phyloP scores from a whole-genome alignment of 2,113 vertebrate genomes.

The Mustelus asterias region DNA sequence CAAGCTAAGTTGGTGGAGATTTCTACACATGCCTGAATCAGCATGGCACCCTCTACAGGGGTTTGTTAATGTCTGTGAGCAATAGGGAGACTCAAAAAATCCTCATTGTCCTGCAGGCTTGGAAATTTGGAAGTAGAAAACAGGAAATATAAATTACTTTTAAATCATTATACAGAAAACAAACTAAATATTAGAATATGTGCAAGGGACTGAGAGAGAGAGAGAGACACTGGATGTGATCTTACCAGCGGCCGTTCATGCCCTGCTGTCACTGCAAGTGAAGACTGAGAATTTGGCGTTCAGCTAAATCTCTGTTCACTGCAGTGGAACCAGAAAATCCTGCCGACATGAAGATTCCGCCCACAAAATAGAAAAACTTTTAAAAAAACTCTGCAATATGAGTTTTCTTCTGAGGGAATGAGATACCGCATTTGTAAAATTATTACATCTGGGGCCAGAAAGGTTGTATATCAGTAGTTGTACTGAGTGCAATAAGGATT shows the following conservation, averaged over 20 bases:
- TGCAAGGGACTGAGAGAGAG: background rate
- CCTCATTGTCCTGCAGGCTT: background rate
- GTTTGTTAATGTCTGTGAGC: background rate
- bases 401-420: background rate
- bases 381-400: background rate
- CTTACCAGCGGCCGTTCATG: no score
- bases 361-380: no score
- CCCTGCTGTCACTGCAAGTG: no score
- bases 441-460: background rate
- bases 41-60: background rate
- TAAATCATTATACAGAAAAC: background rate
- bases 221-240: no score
- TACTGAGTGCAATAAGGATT: background rate
- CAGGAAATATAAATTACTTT: background rate
- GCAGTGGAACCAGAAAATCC: no score
- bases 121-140: background rate
- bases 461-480: background rate
- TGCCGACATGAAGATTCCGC: no score
- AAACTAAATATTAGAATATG: background rate
- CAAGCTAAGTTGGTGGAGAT: background rate
- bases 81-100: background rate
- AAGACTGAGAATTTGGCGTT: no score
- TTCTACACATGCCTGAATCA: background rate
- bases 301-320: no score
- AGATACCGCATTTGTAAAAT: background rate